Conservation (phyloP, 2,888 invertebrate species). For the Lacanobia oleracea region DNA sequence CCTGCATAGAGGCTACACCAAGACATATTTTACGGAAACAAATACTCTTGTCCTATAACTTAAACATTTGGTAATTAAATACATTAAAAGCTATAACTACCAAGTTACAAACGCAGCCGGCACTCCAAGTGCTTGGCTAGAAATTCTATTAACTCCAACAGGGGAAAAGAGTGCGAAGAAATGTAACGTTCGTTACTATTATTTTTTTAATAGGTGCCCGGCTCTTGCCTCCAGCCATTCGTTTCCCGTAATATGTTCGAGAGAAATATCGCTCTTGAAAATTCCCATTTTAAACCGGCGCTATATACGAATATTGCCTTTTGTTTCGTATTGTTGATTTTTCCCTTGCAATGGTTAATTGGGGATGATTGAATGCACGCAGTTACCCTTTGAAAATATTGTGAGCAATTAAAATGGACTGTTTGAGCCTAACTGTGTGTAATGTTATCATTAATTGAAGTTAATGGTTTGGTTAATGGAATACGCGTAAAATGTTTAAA, state of each 20-base stretch:
- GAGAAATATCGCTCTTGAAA: constrained; percentile 52
- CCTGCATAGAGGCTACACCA: no score
- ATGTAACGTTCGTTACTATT: constrained; percentile 44
- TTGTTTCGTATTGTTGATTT: constrained; percentile 51
- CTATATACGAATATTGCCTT: constrained; percentile 47
- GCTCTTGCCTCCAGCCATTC: constrained; percentile 25
- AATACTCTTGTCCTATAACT: neutral
- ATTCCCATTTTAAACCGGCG: constrained; percentile 39
- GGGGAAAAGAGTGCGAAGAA: constrained; percentile 42
- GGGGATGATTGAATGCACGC: constrained; percentile 50
- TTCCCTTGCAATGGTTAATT: constrained; percentile 52
- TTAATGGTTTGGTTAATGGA: constrained; percentile 27
- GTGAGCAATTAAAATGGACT: constrained; percentile 44
- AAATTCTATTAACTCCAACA: constrained; percentile 48
- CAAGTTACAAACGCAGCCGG: constrained; percentile 21
- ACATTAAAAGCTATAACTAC: neutral
- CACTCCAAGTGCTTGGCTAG: constrained; percentile 30
- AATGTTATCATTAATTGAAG: constrained; percentile 39
- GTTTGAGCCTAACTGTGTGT: constrained; percentile 39
- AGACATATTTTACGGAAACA: no score
- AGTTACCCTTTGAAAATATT: constrained; percentile 48
- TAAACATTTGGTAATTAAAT: constrained; percentile 1
- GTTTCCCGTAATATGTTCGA: constrained; percentile 36
- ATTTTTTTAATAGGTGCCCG: constrained; percentile 47
- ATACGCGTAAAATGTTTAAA: constrained; percentile 3